These are phyloP conservation scores for Noctua fimbriata DNA, from an alignment of 2,888 invertebrate genomes.

Conservation along the genomic window DNA sequence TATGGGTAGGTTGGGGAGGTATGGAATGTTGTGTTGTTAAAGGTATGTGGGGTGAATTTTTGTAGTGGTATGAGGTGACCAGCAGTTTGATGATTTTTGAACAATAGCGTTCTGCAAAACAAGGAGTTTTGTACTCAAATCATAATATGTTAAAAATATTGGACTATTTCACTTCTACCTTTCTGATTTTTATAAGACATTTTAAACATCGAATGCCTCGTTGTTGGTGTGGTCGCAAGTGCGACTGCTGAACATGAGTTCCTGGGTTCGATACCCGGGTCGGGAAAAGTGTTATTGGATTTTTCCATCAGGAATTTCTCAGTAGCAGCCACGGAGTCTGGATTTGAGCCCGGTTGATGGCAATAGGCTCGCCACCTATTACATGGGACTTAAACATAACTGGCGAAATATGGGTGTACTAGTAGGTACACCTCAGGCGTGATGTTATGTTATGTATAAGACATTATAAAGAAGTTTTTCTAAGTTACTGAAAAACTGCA, in stretches of 20 bases:
- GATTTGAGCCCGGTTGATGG: too few species aligned
- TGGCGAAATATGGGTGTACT: background rate
- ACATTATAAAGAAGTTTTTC: background rate
- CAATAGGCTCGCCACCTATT: background rate
- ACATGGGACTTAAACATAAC: background rate
- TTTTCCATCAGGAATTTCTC: background rate
- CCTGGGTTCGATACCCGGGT: background rate
- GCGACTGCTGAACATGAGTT: background rate
- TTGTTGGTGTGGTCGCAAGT: too few species aligned
- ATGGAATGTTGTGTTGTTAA: conserved; percentile 22
- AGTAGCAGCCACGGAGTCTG: too few species aligned
- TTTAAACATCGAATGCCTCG: background rate
- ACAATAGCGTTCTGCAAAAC: background rate
- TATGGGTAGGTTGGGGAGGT: conserved; percentile 35
- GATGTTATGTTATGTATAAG: background rate
- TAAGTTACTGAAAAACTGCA: background rate
- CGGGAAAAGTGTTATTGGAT: background rate
- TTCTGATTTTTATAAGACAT: background rate
- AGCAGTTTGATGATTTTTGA: background rate
- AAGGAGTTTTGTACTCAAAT: background rate
- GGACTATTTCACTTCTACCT: background rate
- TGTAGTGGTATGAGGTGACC: background rate
- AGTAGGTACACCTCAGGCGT: background rate
- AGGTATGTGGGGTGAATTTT: conserved; percentile 13
- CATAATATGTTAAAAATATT: background rate